Evolutionary conservation across 2,113 vertebrate species (phyloP).

Genomic region (Enhydra lutris): DNA sequence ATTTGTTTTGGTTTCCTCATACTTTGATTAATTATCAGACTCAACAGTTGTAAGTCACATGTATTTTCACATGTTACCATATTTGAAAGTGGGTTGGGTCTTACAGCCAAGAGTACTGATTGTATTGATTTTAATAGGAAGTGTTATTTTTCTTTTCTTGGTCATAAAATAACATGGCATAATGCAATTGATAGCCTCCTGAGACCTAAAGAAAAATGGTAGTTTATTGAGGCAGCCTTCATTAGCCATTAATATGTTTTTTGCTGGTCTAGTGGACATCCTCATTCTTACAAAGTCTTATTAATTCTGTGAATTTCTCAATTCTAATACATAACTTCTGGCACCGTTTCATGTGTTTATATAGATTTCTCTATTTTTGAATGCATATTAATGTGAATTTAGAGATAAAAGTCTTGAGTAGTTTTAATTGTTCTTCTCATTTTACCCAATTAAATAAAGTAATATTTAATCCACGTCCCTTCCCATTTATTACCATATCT

Average conservation of each 20-base stretch:
- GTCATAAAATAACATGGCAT: neutral
- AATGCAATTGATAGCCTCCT: neutral
- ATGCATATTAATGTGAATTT: neutral
- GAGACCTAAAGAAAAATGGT: neutral
- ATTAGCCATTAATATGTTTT: neutral
- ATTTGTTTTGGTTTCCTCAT: neutral
- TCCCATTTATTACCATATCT: neutral
- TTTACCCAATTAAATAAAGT: neutral
- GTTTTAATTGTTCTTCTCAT: neutral
- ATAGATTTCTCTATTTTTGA: neutral
- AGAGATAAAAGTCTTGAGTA: neutral
- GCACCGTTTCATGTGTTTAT: neutral
- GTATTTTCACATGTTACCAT: neutral
- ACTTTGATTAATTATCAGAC: neutral
- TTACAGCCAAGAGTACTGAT: neutral
- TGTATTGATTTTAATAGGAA: neutral
- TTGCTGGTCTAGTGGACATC: neutral
- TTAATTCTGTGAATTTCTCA: neutral
- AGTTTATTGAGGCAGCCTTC: neutral
- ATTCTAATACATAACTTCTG: neutral
- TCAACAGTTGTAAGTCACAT: neutral
- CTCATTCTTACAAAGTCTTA: neutral
- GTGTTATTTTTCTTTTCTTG: neutral
- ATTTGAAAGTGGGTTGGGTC: neutral
- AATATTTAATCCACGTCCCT: neutral